Conservation (phyloP, 2,797 vertebrate species). For the Bradypus variegatus region DNA sequence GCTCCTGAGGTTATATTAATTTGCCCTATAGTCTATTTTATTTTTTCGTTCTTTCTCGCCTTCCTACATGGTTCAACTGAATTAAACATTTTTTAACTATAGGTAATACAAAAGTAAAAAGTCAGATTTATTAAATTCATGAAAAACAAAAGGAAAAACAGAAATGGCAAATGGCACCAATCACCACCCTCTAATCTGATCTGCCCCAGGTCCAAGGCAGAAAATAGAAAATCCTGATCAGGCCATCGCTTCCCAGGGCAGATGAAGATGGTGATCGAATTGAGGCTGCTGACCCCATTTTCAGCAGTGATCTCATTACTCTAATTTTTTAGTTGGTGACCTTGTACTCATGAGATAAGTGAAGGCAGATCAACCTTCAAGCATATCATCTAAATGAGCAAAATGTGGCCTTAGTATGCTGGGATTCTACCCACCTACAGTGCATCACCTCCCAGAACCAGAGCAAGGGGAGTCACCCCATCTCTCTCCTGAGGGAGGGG, state of each 20-base stretch:
- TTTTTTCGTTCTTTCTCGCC: constrained; percentile 36
- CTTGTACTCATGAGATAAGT: constrained; percentile 15
- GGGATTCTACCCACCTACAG: neutral
- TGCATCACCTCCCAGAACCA: neutral
- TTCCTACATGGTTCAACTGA: neutral
- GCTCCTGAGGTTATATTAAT: constrained; percentile 28
- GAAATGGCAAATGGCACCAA: neutral
- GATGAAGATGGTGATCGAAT: neutral
- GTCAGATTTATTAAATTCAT: neutral
- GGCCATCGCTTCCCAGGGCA: neutral
- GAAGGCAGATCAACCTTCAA: constrained; percentile 18
- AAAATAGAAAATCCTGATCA: neutral
- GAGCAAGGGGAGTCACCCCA: neutral
- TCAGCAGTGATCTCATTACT: constrained; percentile 8
- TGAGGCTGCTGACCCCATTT: neutral
- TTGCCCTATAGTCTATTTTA: constrained; percentile 26
- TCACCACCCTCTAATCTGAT: neutral
- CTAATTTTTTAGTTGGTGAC: neutral
- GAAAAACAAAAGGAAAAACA: neutral
- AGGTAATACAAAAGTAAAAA: neutral
- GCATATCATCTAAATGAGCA: neutral
- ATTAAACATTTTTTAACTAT: constrained; percentile 16
- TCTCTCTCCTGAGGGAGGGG: neutral
- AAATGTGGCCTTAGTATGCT: neutral
- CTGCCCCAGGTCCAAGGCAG: neutral